phyloP scores from a whole-genome alignment of 2,113 vertebrate species.

The Anguilla japonica region DNA sequence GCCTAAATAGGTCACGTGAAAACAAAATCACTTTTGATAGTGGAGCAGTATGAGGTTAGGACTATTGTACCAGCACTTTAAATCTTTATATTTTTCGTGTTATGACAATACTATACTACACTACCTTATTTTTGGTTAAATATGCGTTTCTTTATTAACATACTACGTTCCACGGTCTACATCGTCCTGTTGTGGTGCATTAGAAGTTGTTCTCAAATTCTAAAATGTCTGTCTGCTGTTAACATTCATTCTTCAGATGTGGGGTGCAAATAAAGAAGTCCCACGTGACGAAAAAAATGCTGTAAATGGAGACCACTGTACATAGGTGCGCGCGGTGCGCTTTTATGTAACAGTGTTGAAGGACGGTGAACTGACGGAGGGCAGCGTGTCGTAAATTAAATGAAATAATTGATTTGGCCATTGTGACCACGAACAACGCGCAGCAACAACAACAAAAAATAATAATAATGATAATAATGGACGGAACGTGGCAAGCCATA shows the following conservation, averaged over 20 bases:
- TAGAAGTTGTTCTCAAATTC: neutral
- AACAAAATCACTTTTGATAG: too few species aligned
- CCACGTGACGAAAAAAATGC: neutral
- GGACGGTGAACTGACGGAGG: neutral
- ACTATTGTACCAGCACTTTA: too few species aligned
- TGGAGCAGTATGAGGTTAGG: too few species aligned
- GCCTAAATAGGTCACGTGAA: too few species aligned
- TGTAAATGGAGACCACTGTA: neutral
- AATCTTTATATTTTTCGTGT: too few species aligned
- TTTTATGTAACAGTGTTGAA: neutral
- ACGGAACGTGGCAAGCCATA: neutral
- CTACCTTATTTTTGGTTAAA: too few species aligned
- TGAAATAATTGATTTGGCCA: neutral
- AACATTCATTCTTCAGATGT: neutral
- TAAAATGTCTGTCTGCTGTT: neutral
- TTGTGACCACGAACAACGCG: neutral
- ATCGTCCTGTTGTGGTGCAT: neutral
- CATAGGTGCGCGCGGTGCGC: neutral
- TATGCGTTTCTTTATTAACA: too few species aligned
- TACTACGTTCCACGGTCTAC: too few species aligned
- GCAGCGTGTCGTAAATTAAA: neutral
- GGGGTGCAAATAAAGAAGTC: neutral
- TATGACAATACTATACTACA: too few species aligned
- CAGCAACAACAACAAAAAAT: neutral
- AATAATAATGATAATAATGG: neutral